Evolutionary conservation across 2,797 vertebrate genomes (phyloP), one percentile per base, ranked within the genome.

Genomic region (Molossus molossus): DNA sequence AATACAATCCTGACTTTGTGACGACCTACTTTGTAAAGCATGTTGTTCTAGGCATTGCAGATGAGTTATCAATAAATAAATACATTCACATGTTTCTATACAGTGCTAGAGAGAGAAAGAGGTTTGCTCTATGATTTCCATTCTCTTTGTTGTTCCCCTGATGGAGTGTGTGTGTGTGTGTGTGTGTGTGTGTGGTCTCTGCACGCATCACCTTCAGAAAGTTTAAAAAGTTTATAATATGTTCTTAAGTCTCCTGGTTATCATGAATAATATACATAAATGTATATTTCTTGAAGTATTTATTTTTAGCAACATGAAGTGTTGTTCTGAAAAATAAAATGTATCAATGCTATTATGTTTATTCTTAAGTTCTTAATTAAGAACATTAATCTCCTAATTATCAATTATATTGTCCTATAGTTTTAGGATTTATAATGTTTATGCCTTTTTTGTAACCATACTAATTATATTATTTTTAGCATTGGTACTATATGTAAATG

Each of bases 321-420:
- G 33, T 13, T 95, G 58, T 50, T 86, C 10, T 87, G 64, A 76
- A 95, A 93, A 79, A 90, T 29, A 37, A 83, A 27, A 15, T 67
- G 87, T 5, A 57, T 53, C 10, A 82, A 69, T 79, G 9, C 0
- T 58, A 57, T n/a, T 82, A 45, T 10, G 50, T 50, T 79, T 33
- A 33, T 33, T 93, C n/a, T 92, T 80, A 82, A 75, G 87, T 83
- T 79, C 23, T 40, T 82, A 21, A 27, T 67, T 82, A 91, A 85
- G 29, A 21, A 62, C 21, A 73, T 48, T 57, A 27, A 84, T 76
- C 23, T 87, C 65, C 58, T 88, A 58, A 15, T 91, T 76, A 18
- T 37, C 69, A 88, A 45, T 33, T 67, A n/a, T 64, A 73, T 64
- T 80, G 3, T 72, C 27, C 86, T 72, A 33, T 2, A 21, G 40